Evolutionary conservation across 2,797 vertebrate genomes (phyloP).

Genomic region (Odontamblyopus lacepedii): DNA sequence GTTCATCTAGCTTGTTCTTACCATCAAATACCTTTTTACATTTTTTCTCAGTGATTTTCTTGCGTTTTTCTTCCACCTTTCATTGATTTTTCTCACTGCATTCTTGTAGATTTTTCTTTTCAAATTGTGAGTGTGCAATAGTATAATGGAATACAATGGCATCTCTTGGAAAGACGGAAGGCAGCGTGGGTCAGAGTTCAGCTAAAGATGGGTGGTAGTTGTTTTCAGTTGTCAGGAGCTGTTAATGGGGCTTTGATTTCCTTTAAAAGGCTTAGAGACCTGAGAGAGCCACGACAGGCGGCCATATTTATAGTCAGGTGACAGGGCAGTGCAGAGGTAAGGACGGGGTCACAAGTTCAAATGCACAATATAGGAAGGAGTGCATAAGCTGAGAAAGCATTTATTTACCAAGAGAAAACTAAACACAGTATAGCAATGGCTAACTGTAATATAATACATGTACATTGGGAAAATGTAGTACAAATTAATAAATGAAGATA

Average conservation of each 20-base stretch:
- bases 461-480: background rate
- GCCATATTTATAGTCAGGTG: conserved; percentile 38
- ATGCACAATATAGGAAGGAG: conserved; percentile 25
- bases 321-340: conserved; percentile 34
- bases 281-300: conserved; percentile 48
- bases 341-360: conserved; percentile 46
- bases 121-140: conserved; percentile 80
- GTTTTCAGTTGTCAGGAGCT: conserved; percentile 52
- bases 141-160: conserved; percentile 62
- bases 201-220: conserved; percentile 60
- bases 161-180: conserved; percentile 40
- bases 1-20: conserved; percentile 58
- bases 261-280: conserved; percentile 64
- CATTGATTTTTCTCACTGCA: conserved; percentile 23
- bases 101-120: conserved; percentile 69
- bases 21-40: conserved; percentile 15
- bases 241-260: conserved; percentile 73
- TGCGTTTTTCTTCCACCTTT: conserved; percentile 24
- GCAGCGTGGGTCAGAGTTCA: conserved; percentile 60
- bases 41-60: conserved; percentile 17
- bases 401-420: background rate
- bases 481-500: background rate
- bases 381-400: background rate
- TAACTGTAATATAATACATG: too few relatives aligned
- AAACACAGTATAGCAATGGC: background rate